Base-by-base conservation (phyloP, 2,113 vertebrate species). In the Theristicus caerulescens region DNA sequence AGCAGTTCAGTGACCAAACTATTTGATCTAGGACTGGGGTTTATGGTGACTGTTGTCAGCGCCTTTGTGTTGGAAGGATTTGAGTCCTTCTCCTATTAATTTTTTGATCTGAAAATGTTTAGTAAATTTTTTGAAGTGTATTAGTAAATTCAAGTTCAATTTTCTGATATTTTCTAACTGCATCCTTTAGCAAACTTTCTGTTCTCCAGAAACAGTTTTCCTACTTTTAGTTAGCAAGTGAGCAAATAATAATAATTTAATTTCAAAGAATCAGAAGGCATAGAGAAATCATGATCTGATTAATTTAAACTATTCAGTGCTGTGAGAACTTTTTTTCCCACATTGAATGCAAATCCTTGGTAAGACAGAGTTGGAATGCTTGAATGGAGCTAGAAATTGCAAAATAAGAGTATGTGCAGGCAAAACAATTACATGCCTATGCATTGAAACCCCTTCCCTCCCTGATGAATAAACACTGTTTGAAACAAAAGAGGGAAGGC, bases 201-300 rank as follows among this genome's bases (percentile, higher is more conserved):
- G 20, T 22, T 88, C 55, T 55, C 65, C 31, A 55, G 54, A 40
- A 93, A 31, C 7, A 42, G 7, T 81, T 70, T 82, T 67, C 32
- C 82, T 29, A 2, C 44, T 93, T 19, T 4, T 26, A 74, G 78
- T 64, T 71, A 64, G 78, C 57, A 85, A 87, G 89, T 9, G 65
- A 97, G 73, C 47, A 84, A 85, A 67, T 82, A 82, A n/a, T 70
- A 57, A 57, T 54, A 59, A 88, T 86, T 92, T 81, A 77, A 95
- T 91, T 95, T 88, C 5, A 4, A 70, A 79, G 72, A 70, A 34
- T 69, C 84, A 91, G 36, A 54, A 61, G 71, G 77, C 84, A 65
- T 42, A 76, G 70, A 91, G 82, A 32, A 89, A 94, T 79, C 57
- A 87, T 8, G 42, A 84, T 74, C 84, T 89, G 84, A 84, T 91